Evolutionary conservation across 2,797 vertebrate genomes (phyloP), one percentile per base, ranked within the genome.

Genomic region (Chrysocyon brachyurus): DNA sequence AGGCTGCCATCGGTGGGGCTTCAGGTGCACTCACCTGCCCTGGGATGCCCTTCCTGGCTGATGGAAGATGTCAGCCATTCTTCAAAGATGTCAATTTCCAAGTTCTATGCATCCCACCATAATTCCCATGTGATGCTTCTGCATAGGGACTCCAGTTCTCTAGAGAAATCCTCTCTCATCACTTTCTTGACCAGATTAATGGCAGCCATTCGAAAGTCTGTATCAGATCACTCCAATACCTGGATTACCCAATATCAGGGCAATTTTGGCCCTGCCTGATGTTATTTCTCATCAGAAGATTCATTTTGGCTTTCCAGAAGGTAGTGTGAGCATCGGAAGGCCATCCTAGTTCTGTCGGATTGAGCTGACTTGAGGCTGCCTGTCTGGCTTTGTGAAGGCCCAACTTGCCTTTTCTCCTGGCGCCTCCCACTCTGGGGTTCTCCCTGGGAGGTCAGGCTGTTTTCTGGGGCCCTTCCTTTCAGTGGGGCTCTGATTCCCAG

Each of bases 301-400:
- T 96, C 92, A 96, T 86, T 90, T 84, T 86, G 85, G 93, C 83
- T 97, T 81, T 95, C 95, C 16, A 40, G 90, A 96, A 97, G 88
- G 86, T 88, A 9, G 33, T 59, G 28, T 5, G 21, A 28, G 86
- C 36, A 31, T 64, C 2, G 3, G 75, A 95, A 93, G 94, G 92
- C 92, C 90, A 56, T 75, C 52, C 86, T 52, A 63, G 82, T 90
- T 92, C 88, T 31, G 93, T n/a, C 61, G 73, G 78, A 72, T 68
- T 46, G 96, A 91, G 96, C 82, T 56, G 52, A 40, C 79, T 40
- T 78, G 97, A 57, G 2, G 52, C 85, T 28, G 66, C 90, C 36
- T 57, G 68, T 56, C 73, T 46, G 49, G 77, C 63, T 49, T 72
- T 4, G 91, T 11, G 84, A 84, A 52, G 79, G 81, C 66, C 36